phyloP scores from a whole-genome alignment of 2,113 vertebrate species.

The Paradoxurus hermaphroditus region DNA sequence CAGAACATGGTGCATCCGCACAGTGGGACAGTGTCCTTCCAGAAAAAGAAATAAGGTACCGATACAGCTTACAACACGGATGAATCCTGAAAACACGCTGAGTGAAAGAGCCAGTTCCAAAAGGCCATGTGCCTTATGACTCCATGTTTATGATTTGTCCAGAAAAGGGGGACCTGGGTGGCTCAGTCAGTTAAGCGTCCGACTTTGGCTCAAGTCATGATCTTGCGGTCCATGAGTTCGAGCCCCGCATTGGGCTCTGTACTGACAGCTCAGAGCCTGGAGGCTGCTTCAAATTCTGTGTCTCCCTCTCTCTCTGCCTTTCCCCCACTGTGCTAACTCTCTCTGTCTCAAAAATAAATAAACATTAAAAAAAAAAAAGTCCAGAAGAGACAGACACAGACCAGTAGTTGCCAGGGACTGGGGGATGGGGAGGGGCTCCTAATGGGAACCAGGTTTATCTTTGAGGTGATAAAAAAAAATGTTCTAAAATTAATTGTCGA shows the following conservation, averaged over 20 bases:
- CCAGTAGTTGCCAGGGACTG: neutral
- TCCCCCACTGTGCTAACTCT: too few species aligned
- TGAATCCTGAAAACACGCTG: neutral
- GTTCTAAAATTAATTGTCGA: neutral
- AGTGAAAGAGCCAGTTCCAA: neutral
- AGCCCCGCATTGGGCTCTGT: too few species aligned
- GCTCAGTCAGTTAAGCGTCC: too few species aligned
- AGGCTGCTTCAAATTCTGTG: too few species aligned
- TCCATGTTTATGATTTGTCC: neutral
- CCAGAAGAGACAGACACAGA: neutral
- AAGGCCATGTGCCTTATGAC: neutral
- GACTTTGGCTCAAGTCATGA: too few species aligned
- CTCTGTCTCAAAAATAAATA: too few species aligned
- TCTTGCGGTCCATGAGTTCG: too few species aligned
- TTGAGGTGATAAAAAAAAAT: neutral
- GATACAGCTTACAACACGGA: neutral
- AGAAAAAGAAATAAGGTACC: neutral
- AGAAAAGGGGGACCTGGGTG: neutral
- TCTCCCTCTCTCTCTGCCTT: too few species aligned
- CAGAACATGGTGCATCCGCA: neutral
- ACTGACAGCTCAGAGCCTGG: too few species aligned
- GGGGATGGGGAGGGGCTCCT: neutral
- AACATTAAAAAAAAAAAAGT: neutral
- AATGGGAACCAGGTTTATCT: neutral
- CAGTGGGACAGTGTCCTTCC: too few species aligned